Base-by-base conservation (phyloP, 2,113 vertebrate genomes). In the Amblyopsis rosae region DNA sequence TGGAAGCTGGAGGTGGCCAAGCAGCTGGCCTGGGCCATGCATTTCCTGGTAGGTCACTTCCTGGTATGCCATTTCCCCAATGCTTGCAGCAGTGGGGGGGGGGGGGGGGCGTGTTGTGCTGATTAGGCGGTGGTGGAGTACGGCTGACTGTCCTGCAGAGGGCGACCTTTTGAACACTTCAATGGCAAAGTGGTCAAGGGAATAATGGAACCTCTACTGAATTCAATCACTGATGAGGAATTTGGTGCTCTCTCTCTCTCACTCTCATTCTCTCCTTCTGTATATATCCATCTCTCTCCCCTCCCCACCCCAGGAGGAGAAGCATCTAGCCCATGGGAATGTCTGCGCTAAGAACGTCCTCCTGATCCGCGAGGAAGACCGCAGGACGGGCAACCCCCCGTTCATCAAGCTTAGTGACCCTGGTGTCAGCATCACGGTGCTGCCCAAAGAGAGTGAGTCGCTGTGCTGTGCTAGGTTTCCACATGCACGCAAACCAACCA, bases 1-100 rank as follows among this genome's bases (percentile, higher is more conserved):
- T 98, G 97, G 98, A 99, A 98, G 85, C 92, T 99, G 77, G 96
- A 99, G 90, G 98, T 98, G 86, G 95, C 96, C 11, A 98, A 99
- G 82, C 98, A 99, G 81, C 83, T 99, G 87, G 96, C 97, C 54
- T 95, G 96, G 95, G 97, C 95, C 65, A 96, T 99, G 95, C 95
- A 96, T 88, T 99, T 97, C 90, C 93, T 99, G 90, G 97, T 99
- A 93, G 86, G 93, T 85, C 15, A 62, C 66, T 63, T 32, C 10
- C 12, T 59, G 19, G 4, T 50, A 10, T 3, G 11, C 9, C 19
- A 26, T 2, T 11, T 56, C 12, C 6, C 45, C 48, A 4, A 11
- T 61, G 61, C 8, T 26, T 26, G 19, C 19, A 26, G 19, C 19
- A 26, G 19, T 26, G 19, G 19, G 1, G 19, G 2, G 19, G 19